These are phyloP conservation scores for Kryphioiulus occultus DNA, from an alignment of 2,888 invertebrate genomes.

Conservation along the genomic window DNA sequence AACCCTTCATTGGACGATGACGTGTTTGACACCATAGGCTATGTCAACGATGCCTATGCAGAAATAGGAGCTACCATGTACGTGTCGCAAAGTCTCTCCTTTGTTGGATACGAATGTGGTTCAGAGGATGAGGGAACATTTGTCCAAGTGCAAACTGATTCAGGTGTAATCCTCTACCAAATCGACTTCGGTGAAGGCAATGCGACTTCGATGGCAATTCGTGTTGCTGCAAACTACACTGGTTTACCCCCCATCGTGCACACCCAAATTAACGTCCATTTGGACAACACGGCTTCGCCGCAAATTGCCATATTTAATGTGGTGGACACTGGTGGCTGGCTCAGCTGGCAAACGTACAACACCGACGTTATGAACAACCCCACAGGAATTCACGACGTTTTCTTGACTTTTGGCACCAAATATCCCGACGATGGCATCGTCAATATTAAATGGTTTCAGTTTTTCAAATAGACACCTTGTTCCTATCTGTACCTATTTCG, in stretches of 20 bases:
- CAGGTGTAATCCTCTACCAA: background rate
- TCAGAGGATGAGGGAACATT: background rate
- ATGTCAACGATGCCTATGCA: background rate
- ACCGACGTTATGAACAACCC: background rate
- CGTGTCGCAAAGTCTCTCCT: background rate
- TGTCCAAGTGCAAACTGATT: background rate
- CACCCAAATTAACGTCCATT: background rate
- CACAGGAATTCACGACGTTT: background rate
- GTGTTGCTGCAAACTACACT: background rate
- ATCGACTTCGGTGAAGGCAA: background rate
- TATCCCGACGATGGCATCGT: background rate
- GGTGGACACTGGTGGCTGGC: background rate
- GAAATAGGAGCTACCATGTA: background rate
- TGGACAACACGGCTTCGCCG: background rate
- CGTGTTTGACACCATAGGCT: background rate
- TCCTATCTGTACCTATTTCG: background rate
- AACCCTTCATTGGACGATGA: background rate
- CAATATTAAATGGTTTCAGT: background rate
- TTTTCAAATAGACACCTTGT: background rate
- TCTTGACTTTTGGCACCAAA: background rate
- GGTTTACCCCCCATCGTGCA: background rate
- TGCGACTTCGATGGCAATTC: background rate
- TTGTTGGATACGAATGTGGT: background rate
- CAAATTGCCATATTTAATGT: background rate
- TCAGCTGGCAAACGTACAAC: background rate